phyloP scores from a whole-genome alignment of 2,888 invertebrate genomes.

The Pardosa pseudoannulata region DNA sequence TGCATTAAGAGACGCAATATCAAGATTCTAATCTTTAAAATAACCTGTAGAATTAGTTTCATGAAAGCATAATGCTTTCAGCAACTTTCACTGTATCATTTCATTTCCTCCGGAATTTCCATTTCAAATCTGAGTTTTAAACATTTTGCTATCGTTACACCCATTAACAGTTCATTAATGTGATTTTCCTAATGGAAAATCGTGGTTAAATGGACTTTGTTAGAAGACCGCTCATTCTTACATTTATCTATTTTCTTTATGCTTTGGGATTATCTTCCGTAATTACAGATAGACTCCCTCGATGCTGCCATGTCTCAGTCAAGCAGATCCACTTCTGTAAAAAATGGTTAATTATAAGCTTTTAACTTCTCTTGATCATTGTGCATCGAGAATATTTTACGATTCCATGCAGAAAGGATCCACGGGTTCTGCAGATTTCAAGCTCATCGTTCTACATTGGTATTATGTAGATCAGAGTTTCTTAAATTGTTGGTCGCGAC shows the following conservation, averaged over 20 bases:
- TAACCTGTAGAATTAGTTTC: too few relatives aligned
- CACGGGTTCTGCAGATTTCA: too few relatives aligned
- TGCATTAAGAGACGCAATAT: too few relatives aligned
- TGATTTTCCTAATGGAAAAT: constrained; percentile 1
- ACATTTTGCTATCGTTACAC: too few relatives aligned
- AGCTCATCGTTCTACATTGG: too few relatives aligned
- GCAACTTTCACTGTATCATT: too few relatives aligned
- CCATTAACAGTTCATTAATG: constrained; percentile 8
- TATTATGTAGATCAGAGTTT: too few relatives aligned
- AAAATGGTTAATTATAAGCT: constrained; percentile 52
- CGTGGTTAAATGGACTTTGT: neutral
- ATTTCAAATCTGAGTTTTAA: too few relatives aligned
- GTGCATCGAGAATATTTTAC: neutral
- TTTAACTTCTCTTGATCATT: constrained; percentile 16
- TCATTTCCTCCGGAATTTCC: too few relatives aligned
- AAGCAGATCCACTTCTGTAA: constrained; percentile 22
- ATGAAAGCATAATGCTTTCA: too few relatives aligned
- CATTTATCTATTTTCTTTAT: neutral
- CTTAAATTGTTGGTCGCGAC: too few relatives aligned
- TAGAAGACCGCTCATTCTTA: neutral
- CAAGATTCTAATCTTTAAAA: too few relatives aligned
- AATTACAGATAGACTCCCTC: constrained; percentile 7
- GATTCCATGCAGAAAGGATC: constrained; percentile 27
- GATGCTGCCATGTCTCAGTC: constrained; percentile 31
- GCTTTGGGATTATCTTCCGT: neutral